Base-by-base conservation (phyloP, 2,888 invertebrate species). In the Chymomyza procnemis region DNA sequence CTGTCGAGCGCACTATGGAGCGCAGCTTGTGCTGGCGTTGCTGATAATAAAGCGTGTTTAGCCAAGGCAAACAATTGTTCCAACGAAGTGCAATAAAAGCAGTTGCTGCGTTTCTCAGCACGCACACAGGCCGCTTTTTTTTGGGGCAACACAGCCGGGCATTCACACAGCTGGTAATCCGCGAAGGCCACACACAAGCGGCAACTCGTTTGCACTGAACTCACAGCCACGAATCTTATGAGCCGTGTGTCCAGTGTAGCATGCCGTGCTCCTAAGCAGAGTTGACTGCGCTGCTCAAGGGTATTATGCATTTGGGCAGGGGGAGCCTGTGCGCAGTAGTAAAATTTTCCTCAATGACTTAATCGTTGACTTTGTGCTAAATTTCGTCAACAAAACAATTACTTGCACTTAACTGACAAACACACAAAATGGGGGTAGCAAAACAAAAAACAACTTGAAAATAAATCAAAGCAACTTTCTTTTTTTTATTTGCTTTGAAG, bases 81-180 rank as follows among this genome's bases (percentile, higher is more conserved):
- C n/a, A n/a, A n/a, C n/a, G n/a, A n/a, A 72, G 76, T 76, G 66
- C 79, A 64, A 76, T 69, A 67, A 60, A 65, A 79, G 57, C 76
- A 79, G 76, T 76, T 76, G 76, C 66, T 69, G 65, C 47, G 54
- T 52, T 76, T 76, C 76, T 67, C 76, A 79, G 21, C 55, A 64
- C 61, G 48, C 52, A 9, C 41, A 52, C 46, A n/a, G n/a, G n/a
- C 8, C 2, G 5, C 60, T n/a, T n/a, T n/a, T n/a, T n/a, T n/a
- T n/a, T n/a, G n/a, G n/a, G n/a, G n/a, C n/a, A n/a, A 21, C 46
- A 57, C 19, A 54, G 26, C 4, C 54, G 21, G 8, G 21, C 50
- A 46, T 16, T 26, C 22, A 6, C 61, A 60, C 48, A 63, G n/a
- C n/a, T n/a, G n/a, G 26, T 26, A 4, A 26, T 6, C 6, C 26